These are phyloP conservation scores for Vanessa atalanta DNA, from an alignment of 1,140 invertebrate species.

Conservation along the genomic window DNA sequence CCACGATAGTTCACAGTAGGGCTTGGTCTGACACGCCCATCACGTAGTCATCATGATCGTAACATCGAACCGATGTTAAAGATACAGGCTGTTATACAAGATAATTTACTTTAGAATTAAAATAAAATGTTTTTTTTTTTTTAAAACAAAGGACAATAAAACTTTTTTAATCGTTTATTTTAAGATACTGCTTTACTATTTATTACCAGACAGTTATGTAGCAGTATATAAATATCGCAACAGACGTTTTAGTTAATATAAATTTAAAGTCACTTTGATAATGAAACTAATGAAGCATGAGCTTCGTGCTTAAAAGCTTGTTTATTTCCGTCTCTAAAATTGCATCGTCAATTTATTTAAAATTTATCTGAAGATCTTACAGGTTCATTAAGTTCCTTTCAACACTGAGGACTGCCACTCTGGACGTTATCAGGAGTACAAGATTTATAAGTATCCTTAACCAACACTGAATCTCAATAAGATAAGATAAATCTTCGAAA, in stretches of 20 bases:
- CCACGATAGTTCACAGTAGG: slow-evolving; percentile 25
- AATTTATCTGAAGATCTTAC: slow-evolving; percentile 6
- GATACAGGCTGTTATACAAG: neutral
- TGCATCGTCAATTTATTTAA: slow-evolving; percentile 5
- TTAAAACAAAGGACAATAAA: neutral
- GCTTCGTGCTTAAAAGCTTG: neutral
- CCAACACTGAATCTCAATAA: neutral
- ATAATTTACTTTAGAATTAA: neutral
- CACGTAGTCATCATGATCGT: slow-evolving; percentile 9
- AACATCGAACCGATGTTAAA: neutral
- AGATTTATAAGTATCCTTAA: neutral
- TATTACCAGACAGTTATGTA: too few species aligned
- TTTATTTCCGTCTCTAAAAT: neutral
- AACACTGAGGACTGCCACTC: neutral
- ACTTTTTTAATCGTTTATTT: too few species aligned
- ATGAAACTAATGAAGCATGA: neutral
- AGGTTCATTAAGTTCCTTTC: neutral
- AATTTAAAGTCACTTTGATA: neutral
- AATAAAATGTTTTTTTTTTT: neutral
- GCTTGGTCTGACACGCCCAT: slow-evolving; percentile 43
- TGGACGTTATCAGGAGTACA: neutral
- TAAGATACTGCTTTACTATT: too few species aligned
- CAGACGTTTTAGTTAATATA: neutral
- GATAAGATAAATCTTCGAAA: neutral
- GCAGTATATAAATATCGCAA: neutral